These are phyloP conservation scores for Eupeodes luniger DNA, from an alignment of 2,888 invertebrate genomes.

Conservation along the genomic window DNA sequence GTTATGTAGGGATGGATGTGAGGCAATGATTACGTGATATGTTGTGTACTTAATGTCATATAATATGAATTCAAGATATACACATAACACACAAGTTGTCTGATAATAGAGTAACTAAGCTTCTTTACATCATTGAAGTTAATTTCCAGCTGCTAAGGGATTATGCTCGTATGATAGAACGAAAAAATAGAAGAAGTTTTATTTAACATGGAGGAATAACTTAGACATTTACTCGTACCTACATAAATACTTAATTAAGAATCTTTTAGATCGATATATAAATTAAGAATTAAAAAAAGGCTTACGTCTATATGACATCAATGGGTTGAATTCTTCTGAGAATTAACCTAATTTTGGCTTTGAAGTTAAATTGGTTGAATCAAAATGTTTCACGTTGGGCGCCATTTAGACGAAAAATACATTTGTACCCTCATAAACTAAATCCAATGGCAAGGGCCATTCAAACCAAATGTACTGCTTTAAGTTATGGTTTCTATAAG, in stretches of 20 bases:
- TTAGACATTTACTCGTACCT: no score
- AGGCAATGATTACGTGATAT: slow-evolving; percentile 43
- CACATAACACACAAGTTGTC: slow-evolving; percentile 17
- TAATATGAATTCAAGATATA: slow-evolving; percentile 33
- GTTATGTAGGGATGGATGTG: neutral
- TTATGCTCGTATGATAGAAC: neutral
- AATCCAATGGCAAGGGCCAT: no score
- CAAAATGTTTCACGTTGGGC: neutral
- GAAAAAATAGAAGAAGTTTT: neutral
- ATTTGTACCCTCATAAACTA: no score
- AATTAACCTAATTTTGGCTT: no score
- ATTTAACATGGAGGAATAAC: neutral
- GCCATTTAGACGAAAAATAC: neutral
- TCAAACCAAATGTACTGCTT: no score
- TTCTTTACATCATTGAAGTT: slow-evolving; percentile 33
- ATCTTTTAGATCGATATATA: neutral
- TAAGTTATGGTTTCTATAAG: no score
- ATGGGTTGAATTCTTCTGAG: no score
- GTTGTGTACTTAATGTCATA: slow-evolving; percentile 35
- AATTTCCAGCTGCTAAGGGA: slow-evolving; percentile 25
- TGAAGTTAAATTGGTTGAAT: no score
- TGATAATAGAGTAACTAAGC: slow-evolving; percentile 34
- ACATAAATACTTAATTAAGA: neutral
- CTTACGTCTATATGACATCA: neutral
- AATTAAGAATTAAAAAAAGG: neutral